Evolutionary conservation across 1,140 invertebrate species (phyloP).

Genomic region (Bombus huntii): DNA sequence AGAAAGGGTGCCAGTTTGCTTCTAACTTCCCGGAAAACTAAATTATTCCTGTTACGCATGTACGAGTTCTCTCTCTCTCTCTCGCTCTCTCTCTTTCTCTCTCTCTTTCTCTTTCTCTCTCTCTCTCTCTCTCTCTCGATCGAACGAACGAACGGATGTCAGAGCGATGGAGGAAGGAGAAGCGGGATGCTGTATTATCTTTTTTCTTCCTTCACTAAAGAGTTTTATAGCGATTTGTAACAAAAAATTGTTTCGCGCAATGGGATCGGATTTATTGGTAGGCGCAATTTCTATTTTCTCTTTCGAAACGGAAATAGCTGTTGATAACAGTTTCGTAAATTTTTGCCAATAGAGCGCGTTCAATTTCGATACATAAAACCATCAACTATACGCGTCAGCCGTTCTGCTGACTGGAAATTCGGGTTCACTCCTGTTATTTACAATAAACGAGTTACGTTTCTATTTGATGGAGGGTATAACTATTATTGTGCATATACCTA

Average conservation of each 20-base stretch:
- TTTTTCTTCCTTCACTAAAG: not conserved
- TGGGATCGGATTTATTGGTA: not conserved
- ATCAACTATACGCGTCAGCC: not conserved
- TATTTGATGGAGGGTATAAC: not conserved
- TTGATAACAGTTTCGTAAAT: conserved; percentile 8
- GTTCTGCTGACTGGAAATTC: not conserved
- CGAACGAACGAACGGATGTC: too few relatives aligned
- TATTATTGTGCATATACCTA: not conserved
- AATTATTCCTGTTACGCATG: conserved; percentile 63
- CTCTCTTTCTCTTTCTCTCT: not conserved
- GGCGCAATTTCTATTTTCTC: not conserved
- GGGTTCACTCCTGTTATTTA: not conserved
- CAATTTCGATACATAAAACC: conserved; percentile 7
- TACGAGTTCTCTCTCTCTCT: conserved; percentile 11
- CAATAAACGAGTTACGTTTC: not conserved
- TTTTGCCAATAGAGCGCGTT: not conserved
- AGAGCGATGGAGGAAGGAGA: not conserved
- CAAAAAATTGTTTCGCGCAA: not conserved
- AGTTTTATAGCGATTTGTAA: not conserved
- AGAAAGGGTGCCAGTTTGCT: conserved; percentile 68
- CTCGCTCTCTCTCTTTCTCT: not conserved
- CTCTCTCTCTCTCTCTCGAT: not conserved
- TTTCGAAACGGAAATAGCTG: not conserved
- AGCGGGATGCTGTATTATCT: not conserved
- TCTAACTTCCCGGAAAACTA: conserved; percentile 60